Evolutionary conservation across 2,113 vertebrate species (phyloP), one percentile per base, ranked within the genome.

Genomic region (Charadrius vociferus): DNA sequence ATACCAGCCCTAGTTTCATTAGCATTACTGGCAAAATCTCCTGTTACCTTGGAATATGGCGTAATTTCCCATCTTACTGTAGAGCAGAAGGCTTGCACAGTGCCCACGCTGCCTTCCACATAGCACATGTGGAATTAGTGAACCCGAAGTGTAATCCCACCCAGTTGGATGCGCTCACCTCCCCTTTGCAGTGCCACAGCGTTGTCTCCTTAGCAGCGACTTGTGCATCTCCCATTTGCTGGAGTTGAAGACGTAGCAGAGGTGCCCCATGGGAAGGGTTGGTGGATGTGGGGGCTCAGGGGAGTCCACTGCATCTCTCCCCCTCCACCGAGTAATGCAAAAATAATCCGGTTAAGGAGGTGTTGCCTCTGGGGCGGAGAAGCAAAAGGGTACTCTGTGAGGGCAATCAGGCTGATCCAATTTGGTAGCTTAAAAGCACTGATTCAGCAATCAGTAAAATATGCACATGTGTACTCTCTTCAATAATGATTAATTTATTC

Each of bases 381-480:
- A 92, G 71, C 39, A 59, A 32, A 78, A 92, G n/a, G n/a, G 23
- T 59, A 16, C 49, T 80, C 26, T 47, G 47, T 55, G 41, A 39
- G 52, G 39, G 61, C 90, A 71, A 8, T 56, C 62, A 27, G 50
- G 22, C 34, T 63, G 83, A 95, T 92, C 82, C 82, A 32, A 19
- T 71, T n/a, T 71, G 81, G 59, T 79, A 52, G 68, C 73, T 91
- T 89, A 74, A 79, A 85, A 68, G 45, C 84, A 45, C 84, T 26
- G 85, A 75, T 81, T 91, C 43, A 78, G 88, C 74, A 87, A 77
- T 79, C 47, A 61, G 66, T 79, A 79, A 92, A 88, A 67, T 34
- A 82, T 10, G n/a, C 45, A 59, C 82, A 52, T n/a, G 73, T 92
- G 90, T 81, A 8, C 6, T n/a, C 37, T 86, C 68, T 84, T 91